phyloP scores from a whole-genome alignment of 2,888 invertebrate species.

The Drosophila anomelani region DNA sequence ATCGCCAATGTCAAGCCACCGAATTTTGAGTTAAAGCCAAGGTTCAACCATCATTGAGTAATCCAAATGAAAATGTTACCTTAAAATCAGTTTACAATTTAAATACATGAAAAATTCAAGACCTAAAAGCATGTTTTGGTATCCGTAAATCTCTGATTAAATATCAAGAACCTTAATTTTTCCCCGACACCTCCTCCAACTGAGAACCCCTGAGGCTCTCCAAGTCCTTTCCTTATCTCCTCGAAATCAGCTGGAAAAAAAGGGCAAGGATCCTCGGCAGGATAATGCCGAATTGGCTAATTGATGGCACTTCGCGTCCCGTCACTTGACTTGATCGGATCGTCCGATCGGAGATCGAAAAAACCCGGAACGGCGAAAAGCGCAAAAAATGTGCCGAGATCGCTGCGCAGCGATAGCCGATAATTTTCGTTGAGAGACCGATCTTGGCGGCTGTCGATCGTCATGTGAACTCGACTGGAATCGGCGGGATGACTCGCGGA shows the following conservation, averaged over 20 bases:
- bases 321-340: conserved; percentile 69
- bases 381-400: conserved; percentile 42
- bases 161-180: conserved; percentile 1
- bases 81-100: background rate
- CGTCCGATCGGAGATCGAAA: conserved; percentile 34
- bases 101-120: background rate
- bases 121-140: background rate
- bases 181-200: background rate
- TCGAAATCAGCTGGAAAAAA: background rate
- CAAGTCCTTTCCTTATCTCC: conserved; percentile 1
- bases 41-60: no score
- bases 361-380: conserved; percentile 49
- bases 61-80: no score
- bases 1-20: no score
- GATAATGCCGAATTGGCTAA: conserved; percentile 60
- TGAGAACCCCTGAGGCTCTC: conserved; percentile 4
- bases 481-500: conserved; percentile 45
- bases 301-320: conserved; percentile 60
- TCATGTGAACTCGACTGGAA: conserved; percentile 41
- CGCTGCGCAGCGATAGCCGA: conserved; percentile 50
- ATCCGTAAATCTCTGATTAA: background rate
- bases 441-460: conserved; percentile 58
- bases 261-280: background rate
- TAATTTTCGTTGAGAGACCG: conserved; percentile 13
- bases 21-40: no score